Conservation (phyloP, 2,113 vertebrate species). For the Seriola dumerili region DNA sequence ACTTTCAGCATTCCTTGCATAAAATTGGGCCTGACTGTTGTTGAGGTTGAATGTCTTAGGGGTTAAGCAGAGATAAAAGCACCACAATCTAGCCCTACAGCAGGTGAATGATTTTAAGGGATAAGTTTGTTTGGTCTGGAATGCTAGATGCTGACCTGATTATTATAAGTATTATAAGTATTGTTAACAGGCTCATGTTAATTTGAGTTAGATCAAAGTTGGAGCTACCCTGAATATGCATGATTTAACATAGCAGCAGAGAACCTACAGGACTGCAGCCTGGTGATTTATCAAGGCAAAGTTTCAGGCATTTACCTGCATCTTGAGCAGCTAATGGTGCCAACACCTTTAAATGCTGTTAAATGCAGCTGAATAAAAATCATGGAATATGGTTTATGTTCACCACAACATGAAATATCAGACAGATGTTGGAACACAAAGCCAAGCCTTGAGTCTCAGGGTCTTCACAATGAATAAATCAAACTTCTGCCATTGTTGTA, state of each 20-base stretch:
- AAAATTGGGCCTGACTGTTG: conserved; percentile 37
- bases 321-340: background rate
- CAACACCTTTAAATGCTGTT: background rate
- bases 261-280: background rate
- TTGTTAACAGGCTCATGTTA: conserved; percentile 24
- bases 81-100: conserved; percentile 34
- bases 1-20: conserved; percentile 21
- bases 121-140: conserved; percentile 12
- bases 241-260: background rate
- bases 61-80: conserved; percentile 16
- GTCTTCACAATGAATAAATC: conserved; percentile 28
- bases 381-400: background rate
- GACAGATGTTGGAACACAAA: background rate
- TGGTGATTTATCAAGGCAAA: background rate
- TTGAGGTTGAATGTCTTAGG: background rate
- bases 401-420: background rate
- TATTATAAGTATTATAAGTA: background rate
- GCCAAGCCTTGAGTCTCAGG: background rate
- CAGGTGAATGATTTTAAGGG: conserved; percentile 32
- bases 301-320: background rate
- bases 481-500: conserved; percentile 12
- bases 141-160: background rate
- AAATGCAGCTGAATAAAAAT: background rate
- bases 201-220: conserved; percentile 12
- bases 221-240: background rate